These are phyloP conservation scores for Latrodectus geometricus DNA, from an alignment of 1,140 invertebrate genomes.

Conservation along the genomic window DNA sequence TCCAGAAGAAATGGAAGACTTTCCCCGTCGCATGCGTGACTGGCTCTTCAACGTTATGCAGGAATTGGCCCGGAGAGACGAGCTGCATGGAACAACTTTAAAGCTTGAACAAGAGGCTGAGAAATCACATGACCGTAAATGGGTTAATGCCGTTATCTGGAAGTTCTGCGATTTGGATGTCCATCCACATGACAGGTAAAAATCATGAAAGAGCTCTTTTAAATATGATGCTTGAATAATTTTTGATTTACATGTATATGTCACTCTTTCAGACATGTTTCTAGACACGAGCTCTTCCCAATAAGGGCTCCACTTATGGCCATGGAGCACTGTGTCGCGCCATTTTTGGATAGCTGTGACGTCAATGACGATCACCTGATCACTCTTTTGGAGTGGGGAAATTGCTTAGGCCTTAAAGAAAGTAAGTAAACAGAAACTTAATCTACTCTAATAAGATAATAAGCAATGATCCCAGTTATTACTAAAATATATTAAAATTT, in stretches of 20 bases:
- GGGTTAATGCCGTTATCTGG: slow-evolving; percentile 94
- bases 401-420: slow-evolving; percentile 86
- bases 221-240: neutral
- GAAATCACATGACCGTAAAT: slow-evolving; percentile 78
- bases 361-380: slow-evolving; percentile 88
- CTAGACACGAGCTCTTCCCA: slow-evolving; percentile 93
- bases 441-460: no score
- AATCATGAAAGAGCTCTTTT: neutral
- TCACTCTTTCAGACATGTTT: slow-evolving; percentile 75
- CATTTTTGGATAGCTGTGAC: slow-evolving; percentile 93
- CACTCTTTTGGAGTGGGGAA: slow-evolving; percentile 88
- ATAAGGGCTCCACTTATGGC: slow-evolving; percentile 91
- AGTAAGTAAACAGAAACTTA: slow-evolving; percentile 66
- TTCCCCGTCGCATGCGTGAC: slow-evolving; percentile 93
- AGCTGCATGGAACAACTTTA: slow-evolving; percentile 85
- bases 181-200: slow-evolving; percentile 83
- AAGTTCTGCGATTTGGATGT: slow-evolving; percentile 96
- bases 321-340: slow-evolving; percentile 93
- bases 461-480: no score
- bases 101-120: slow-evolving; percentile 90
- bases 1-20: slow-evolving; percentile 87
- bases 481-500: no score
- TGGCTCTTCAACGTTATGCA: slow-evolving; percentile 97
- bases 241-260: neutral
- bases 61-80: slow-evolving; percentile 89